These are phyloP conservation scores for Antigone vipio DNA, from an alignment of 2,113 vertebrate species.

Conservation along the genomic window DNA sequence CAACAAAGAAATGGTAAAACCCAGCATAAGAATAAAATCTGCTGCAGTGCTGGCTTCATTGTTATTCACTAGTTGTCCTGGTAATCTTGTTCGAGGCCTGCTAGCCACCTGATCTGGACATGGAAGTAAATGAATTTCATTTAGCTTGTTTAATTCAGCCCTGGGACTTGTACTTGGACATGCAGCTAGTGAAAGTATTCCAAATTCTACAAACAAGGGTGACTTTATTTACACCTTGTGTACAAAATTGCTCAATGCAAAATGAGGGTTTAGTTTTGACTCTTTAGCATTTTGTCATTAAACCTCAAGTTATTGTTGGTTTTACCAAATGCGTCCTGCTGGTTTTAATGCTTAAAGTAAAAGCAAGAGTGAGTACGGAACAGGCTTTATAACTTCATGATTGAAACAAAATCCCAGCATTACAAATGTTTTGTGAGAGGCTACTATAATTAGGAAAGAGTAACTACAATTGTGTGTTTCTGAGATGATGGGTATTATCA, in stretches of 20 bases:
- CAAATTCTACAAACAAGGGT: neutral
- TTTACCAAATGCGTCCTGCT: neutral
- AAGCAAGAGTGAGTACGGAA: neutral
- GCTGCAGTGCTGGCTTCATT: neutral
- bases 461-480: neutral
- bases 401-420: neutral
- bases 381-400: neutral
- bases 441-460: neutral
- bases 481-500: neutral
- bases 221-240: neutral
- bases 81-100: neutral
- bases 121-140: neutral
- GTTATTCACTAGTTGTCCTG: neutral
- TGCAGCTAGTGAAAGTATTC: neutral
- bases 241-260: neutral
- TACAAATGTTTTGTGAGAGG: neutral
- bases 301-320: neutral
- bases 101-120: constrained; percentile 28
- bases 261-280: neutral
- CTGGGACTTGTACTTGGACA: neutral
- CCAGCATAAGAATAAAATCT: neutral
- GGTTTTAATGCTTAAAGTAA: neutral
- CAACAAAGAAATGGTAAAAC: neutral
- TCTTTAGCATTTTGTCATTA: neutral
- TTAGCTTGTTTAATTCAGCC: neutral